phyloP scores from a whole-genome alignment of 1,140 invertebrate species.

The Saccostrea echinata region DNA sequence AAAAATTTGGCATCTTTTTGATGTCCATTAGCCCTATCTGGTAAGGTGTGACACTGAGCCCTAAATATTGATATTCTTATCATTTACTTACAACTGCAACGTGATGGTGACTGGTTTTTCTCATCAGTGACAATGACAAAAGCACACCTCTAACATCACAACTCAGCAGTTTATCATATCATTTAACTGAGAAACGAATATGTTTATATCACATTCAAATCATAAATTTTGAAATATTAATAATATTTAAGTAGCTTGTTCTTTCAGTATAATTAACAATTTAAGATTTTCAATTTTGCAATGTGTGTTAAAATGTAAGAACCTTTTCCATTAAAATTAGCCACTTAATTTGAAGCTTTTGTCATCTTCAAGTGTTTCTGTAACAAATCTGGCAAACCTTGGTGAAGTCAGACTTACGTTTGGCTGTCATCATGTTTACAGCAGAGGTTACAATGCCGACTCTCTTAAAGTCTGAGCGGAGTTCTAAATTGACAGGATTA shows the following conservation, averaged over 20 bases:
- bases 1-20: too few relatives aligned
- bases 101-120: neutral
- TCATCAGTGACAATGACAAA: conserved; percentile 13
- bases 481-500: conserved; percentile 37
- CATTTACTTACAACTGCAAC: too few relatives aligned
- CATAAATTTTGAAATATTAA: neutral
- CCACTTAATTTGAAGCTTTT: neutral
- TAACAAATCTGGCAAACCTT: neutral
- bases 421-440: conserved; percentile 28
- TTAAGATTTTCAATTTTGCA: neutral
- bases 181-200: neutral
- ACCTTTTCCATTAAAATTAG: neutral
- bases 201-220: neutral
- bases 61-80: too few relatives aligned
- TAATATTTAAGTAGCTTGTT: neutral
- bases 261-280: too few relatives aligned
- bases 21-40: too few relatives aligned
- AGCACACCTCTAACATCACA: neutral
- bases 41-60: too few relatives aligned
- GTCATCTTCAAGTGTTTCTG: neutral
- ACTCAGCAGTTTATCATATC: neutral
- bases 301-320: neutral
- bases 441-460: conserved; percentile 20
- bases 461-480: conserved; percentile 36
- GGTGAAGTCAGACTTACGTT: conserved; percentile 38